A percentile compares a stretch with the other conserved stretches of the same genome.
Evolutionary conservation across 2,888 invertebrate species (phyloP).

Genomic region (Antheraea yamamai): DNA sequence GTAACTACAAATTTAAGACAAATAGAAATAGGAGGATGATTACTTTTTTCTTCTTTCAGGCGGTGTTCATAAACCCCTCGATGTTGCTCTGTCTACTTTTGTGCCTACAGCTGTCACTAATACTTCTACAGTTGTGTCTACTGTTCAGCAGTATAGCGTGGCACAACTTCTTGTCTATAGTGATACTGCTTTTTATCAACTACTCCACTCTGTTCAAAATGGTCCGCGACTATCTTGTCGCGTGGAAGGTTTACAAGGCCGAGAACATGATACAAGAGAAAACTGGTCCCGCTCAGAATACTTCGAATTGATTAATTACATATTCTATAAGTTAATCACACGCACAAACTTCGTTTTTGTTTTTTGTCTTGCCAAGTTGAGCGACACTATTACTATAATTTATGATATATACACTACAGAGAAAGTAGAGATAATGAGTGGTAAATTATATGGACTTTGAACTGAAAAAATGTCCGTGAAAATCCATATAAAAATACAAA

Average conservation of each 20-base stretch:
- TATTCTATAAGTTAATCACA: not conserved
- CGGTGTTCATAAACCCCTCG: constrained; percentile 93
- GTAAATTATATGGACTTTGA: not conserved
- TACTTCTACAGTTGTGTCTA: constrained; percentile 89
- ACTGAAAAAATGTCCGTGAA: not conserved
- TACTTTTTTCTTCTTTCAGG: constrained; percentile 73
- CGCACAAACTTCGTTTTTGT: constrained; percentile 22
- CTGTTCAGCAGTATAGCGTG: constrained; percentile 92
- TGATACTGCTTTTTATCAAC: constrained; percentile 93
- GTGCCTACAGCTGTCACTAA: constrained; percentile 85
- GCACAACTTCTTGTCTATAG: constrained; percentile 94
- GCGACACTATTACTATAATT: not conserved
- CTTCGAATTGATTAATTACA: constrained; percentile 5
- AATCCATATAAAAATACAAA: not conserved
- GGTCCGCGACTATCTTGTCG: constrained; percentile 91
- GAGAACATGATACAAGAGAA: constrained; percentile 87
- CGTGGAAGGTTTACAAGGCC: constrained; percentile 90
- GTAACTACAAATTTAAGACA: no score
- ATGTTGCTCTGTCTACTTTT: constrained; percentile 88
- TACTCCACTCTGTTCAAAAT: constrained; percentile 96
- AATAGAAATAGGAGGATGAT: no score
- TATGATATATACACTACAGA: not conserved
- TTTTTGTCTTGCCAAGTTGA: constrained; percentile 9
- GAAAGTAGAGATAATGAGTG: not conserved
- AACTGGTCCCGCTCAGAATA: constrained; percentile 33